Percentiles rank a stretch among this genome's conserved stretches.
Evolutionary conservation across 2,888 invertebrate genomes (phyloP).

Genomic region (Drosophila eohydei): DNA sequence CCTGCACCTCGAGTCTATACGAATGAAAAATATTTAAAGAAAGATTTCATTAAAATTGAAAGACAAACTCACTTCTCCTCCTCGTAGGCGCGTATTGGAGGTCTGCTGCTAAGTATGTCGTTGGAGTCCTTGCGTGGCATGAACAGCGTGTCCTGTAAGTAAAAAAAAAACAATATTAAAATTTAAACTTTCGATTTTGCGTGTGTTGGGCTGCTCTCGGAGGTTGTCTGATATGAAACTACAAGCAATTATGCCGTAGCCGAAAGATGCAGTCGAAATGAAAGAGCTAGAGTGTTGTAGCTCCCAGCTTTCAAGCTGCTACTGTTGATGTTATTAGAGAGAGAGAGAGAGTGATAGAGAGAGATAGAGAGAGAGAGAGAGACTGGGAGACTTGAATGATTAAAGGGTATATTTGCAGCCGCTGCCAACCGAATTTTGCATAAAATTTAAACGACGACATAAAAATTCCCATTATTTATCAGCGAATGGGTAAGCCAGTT

Average conservation of each 20-base stretch:
- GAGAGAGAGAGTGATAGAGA: background rate
- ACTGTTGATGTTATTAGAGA: background rate
- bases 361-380: background rate
- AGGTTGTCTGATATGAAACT: background rate
- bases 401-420: background rate
- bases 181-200: background rate
- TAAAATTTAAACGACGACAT: constrained; percentile 16
- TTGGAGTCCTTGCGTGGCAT: constrained; percentile 78
- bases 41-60: no score
- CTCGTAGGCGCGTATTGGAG: constrained; percentile 82
- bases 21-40: background rate
- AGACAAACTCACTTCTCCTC: constrained; percentile 59
- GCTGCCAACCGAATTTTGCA: background rate
- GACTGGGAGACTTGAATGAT: background rate
- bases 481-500: constrained; percentile 39
- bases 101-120: constrained; percentile 72
- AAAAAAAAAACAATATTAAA: no score
- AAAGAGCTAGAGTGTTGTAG: background rate
- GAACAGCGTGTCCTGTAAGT: constrained; percentile 73
- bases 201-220: background rate
- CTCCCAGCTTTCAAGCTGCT: background rate
- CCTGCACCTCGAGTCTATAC: constrained; percentile 61
- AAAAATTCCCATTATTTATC: constrained; percentile 50
- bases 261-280: background rate
- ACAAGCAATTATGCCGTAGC: background rate